These are phyloP conservation scores for Chelonus insularis DNA, from an alignment of 1,140 invertebrate genomes.

Conservation along the genomic window DNA sequence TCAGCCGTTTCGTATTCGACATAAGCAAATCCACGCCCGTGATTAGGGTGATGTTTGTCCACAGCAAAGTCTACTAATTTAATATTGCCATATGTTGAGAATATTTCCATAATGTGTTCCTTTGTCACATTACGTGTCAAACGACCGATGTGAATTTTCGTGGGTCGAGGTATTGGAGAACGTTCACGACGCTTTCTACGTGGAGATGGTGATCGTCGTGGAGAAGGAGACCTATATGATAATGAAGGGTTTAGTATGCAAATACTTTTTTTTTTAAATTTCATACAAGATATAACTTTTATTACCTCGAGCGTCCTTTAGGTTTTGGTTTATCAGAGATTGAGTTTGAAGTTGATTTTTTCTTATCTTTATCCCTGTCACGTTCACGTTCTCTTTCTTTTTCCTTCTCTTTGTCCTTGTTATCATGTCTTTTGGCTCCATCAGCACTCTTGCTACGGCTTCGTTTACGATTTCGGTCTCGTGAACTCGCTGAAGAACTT, in stretches of 20 bases:
- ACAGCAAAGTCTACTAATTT: conserved; percentile 88
- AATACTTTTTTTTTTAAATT: conserved; percentile 12
- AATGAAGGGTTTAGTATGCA: not conserved
- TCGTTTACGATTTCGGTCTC: conserved; percentile 52
- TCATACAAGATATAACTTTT: conserved; percentile 22
- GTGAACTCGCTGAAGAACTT: conserved; percentile 67
- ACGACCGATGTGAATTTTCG: conserved; percentile 90
- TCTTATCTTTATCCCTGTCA: conserved; percentile 60
- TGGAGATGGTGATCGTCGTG: conserved; percentile 61
- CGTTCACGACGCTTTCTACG: conserved; percentile 70
- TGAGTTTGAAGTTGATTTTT: conserved; percentile 47
- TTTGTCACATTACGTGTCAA: conserved; percentile 90
- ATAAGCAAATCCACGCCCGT: conserved; percentile 90
- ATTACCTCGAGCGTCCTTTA: conserved; percentile 61
- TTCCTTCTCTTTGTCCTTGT: conserved; percentile 61
- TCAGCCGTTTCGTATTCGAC: conserved; percentile 92
- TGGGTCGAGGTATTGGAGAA: conserved; percentile 82
- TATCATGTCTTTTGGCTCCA: conserved; percentile 56
- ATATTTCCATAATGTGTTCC: conserved; percentile 95
- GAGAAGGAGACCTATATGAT: conserved; percentile 60
- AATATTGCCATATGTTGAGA: conserved; percentile 87
- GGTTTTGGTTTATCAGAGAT: conserved; percentile 64
- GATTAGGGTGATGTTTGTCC: conserved; percentile 83
- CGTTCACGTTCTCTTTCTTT: conserved; percentile 61
- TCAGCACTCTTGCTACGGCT: conserved; percentile 60